These are phyloP conservation scores for Cenopis cana DNA, from an alignment of 2,888 invertebrate genomes.

Conservation along the genomic window DNA sequence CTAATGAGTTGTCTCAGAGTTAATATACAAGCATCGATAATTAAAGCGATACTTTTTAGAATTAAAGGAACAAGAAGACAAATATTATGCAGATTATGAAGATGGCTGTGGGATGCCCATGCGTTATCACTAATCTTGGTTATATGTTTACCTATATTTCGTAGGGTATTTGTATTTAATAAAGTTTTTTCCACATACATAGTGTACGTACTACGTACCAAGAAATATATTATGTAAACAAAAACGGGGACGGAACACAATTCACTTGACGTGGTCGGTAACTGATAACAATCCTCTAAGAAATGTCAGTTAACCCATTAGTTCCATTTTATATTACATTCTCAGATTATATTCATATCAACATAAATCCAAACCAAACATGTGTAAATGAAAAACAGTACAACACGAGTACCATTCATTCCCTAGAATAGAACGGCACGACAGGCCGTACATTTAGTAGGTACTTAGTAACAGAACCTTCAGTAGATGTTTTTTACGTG, in stretches of 20 bases:
- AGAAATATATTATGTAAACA: not conserved
- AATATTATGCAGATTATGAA: too few relatives aligned
- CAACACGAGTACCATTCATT: not conserved
- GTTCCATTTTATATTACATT: too few relatives aligned
- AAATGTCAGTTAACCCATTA: not conserved
- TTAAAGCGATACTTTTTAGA: too few relatives aligned
- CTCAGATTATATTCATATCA: too few relatives aligned
- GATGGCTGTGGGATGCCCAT: too few relatives aligned
- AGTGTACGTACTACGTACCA: not conserved
- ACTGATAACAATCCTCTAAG: not conserved
- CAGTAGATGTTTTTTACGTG: conserved; percentile 5
- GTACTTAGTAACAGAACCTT: not conserved
- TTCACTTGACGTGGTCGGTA: not conserved
- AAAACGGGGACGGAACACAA: not conserved
- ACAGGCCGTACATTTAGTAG: not conserved
- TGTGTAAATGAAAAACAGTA: not conserved
- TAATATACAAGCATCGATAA: too few relatives aligned
- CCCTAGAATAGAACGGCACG: not conserved
- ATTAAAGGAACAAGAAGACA: too few relatives aligned
- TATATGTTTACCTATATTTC: too few relatives aligned
- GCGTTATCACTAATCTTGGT: too few relatives aligned
- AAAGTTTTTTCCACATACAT: not conserved
- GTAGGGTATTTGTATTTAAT: too few relatives aligned
- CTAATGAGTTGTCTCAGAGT: too few relatives aligned
- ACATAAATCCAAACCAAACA: too few relatives aligned